Conservation (phyloP, 92 coral and sea anemone genomes). For the Epizoanthus illoricatus region DNA sequence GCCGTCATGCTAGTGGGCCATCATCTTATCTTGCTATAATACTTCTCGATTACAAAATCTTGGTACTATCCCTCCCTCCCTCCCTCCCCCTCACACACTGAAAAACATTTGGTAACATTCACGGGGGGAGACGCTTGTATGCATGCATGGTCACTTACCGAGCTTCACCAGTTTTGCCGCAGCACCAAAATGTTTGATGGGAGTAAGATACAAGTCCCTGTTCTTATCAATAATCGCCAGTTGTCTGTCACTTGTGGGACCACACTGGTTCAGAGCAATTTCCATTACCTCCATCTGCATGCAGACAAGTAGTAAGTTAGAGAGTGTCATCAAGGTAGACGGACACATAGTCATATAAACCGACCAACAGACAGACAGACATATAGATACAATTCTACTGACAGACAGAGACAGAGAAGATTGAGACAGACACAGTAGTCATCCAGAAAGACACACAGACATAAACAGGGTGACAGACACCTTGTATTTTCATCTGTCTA, state of each 20-base stretch:
- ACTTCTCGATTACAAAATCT: too few species aligned
- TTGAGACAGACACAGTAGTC: too few species aligned
- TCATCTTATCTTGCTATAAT: too few species aligned
- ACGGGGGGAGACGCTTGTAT: background rate
- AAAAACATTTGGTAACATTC: too few species aligned
- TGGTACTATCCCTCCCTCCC: too few species aligned
- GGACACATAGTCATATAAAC: background rate
- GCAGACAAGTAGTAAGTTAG: background rate
- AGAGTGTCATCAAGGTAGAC: background rate
- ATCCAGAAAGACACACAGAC: too few species aligned
- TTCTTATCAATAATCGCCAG: constrained; percentile 92
- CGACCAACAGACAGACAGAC: background rate
- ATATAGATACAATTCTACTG: background rate
- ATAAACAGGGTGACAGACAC: too few species aligned
- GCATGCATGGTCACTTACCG: constrained; percentile 56
- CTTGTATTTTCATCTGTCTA: too few species aligned
- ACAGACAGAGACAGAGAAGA: too few species aligned
- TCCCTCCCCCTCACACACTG: too few species aligned
- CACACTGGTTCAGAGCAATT: constrained; percentile 88
- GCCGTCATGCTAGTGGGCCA: too few species aligned
- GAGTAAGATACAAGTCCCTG: constrained; percentile 90
- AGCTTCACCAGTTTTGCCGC: constrained; percentile 88
- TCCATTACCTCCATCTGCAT: constrained; percentile 89
- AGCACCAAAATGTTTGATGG: constrained; percentile 91
- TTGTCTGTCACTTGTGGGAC: constrained; percentile 82